Evolutionary conservation across 2,888 invertebrate species (phyloP), one percentile per base, ranked within the genome.

Genomic region (Pachliopta kotzebuea): DNA sequence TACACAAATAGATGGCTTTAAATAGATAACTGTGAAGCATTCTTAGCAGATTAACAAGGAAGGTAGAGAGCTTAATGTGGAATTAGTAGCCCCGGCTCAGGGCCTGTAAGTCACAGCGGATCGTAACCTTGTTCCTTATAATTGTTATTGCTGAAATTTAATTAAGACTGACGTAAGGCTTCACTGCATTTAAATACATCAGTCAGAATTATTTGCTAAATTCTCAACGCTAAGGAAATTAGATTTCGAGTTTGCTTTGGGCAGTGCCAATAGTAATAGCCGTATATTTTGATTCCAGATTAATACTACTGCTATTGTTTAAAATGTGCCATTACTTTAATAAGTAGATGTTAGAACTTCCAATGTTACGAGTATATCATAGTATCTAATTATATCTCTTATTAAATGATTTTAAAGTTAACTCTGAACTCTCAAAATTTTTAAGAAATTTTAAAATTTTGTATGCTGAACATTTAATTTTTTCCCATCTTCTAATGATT

Each of bases 61-160:
- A 54, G 61, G 63, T 59, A 50, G 61, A 58, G 56, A 63, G 63
- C 65, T 74, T 71, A 70, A 71, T 69, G 69, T 63, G 56, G 72
- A 65, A 74, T 74, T 67, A 65, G 61, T 68, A 71, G 67, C 56
- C 23, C 56, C 59, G 56, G 62, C 59, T 59, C 64, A 66, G 69
- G 69, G 70, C 67, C 59, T 62, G 65, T 59, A 60, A 69, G 50
- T 3, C 17, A 68, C 63, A 62, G 67, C 66, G 59, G 45, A 26
- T 57, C 63, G 63, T 29, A 60, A 64, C 67, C 70, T 71, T 74
- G 75, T 78, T 73, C 66, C 72, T 74, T 69, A 73, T 76, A 76
- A 78, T 77, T 75, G 76, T 75, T 77, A 76, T 73, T 73, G 76
- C 74, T 67, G 66, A 67, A 71, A 73, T 73, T 74, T 76, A 75